Conservation (phyloP, 1,140 invertebrate genomes). For the Bombus impatiens region DNA sequence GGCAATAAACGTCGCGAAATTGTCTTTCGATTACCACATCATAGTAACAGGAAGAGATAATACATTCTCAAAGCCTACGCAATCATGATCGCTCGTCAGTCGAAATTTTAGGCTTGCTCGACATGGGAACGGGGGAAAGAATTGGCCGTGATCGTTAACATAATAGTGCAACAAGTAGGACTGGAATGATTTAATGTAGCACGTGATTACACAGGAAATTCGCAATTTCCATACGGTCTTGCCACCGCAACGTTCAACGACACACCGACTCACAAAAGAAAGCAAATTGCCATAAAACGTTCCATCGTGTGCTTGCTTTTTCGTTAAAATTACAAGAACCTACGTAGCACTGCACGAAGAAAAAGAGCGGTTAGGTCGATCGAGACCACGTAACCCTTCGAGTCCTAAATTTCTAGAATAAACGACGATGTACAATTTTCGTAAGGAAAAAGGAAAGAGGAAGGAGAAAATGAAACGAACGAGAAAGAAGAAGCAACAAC, state of each 20-base stretch:
- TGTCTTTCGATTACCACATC: not conserved
- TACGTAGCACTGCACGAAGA: no score
- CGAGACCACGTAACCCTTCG: not conserved
- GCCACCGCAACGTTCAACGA: not conserved
- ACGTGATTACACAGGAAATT: conserved; percentile 49
- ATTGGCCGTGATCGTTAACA: conserved; percentile 29
- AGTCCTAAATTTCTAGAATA: not conserved
- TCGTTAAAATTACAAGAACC: not conserved
- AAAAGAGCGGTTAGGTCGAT: no score
- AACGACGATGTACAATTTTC: not conserved
- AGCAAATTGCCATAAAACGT: conserved; percentile 30
- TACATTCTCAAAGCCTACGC: not conserved
- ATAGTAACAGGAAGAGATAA: not conserved
- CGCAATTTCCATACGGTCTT: conserved; percentile 41
- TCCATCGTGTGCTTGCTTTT: not conserved
- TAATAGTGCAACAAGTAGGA: conserved; percentile 43
- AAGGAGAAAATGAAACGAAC: not conserved
- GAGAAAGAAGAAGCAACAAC: not conserved
- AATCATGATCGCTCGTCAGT: not conserved
- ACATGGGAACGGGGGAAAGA: conserved; percentile 37
- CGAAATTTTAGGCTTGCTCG: conserved; percentile 18
- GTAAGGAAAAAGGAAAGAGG: no score
- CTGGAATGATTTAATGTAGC: conserved; percentile 41
- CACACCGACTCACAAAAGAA: conserved; percentile 24
- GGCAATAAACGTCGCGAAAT: not conserved